Conservation (phyloP, 2,888 invertebrate species). For the Schrankia costaestrigalis region DNA sequence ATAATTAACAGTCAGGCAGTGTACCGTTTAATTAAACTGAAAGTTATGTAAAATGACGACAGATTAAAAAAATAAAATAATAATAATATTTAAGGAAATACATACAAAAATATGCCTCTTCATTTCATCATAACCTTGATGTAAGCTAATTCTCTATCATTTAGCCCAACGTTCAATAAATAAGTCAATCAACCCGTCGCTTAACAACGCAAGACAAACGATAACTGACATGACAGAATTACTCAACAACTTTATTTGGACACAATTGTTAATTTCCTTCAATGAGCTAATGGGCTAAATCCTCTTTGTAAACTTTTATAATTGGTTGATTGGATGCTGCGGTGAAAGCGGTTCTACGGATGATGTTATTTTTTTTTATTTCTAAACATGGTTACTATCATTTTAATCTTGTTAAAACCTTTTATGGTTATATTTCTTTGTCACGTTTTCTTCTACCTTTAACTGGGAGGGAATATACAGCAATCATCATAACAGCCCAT, state of each 20-base stretch:
- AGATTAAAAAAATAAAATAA: no score
- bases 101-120: background rate
- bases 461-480: no score
- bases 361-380: slow-evolving; percentile 26
- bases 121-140: background rate
- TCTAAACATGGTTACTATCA: slow-evolving; percentile 25
- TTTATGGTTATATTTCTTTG: slow-evolving; percentile 16
- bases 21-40: no score
- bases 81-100: no score
- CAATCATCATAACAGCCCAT: no score
- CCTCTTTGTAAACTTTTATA: slow-evolving; percentile 66
- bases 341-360: slow-evolving; percentile 27
- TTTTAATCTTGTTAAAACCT: slow-evolving; percentile 4
- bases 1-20: no score
- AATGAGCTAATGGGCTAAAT: slow-evolving; percentile 77
- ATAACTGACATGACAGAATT: slow-evolving; percentile 75
- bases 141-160: slow-evolving; percentile 33
- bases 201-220: slow-evolving; percentile 54
- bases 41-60: no score
- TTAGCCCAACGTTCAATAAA: slow-evolving; percentile 44
- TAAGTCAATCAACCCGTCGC: slow-evolving; percentile 56
- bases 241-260: slow-evolving; percentile 75
- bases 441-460: slow-evolving; percentile 19
- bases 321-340: slow-evolving; percentile 67
- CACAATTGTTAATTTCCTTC: slow-evolving; percentile 80